These are phyloP conservation scores for Linnaemya tessellans DNA, from an alignment of 2,888 invertebrate genomes.

Conservation along the genomic window DNA sequence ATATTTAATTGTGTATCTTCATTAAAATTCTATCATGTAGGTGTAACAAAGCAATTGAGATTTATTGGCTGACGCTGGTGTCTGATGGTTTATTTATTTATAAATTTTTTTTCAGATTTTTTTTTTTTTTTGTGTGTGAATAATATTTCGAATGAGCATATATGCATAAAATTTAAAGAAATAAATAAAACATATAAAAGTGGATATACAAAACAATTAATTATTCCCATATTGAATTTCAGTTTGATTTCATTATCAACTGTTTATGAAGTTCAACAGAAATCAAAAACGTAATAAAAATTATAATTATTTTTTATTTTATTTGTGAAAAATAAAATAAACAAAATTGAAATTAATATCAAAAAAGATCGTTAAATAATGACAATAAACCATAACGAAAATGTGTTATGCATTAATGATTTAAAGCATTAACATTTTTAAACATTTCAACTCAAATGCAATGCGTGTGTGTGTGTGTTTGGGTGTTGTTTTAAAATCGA, in stretches of 20 bases:
- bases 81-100: constrained; percentile 21
- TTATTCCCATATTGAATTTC: constrained; percentile 65
- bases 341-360: constrained; percentile 27
- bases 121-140: constrained; percentile 22
- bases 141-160: constrained; percentile 39
- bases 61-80: constrained; percentile 55
- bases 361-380: constrained; percentile 35
- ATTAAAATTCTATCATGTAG: constrained; percentile 64
- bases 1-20: constrained; percentile 52
- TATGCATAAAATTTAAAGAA: constrained; percentile 14
- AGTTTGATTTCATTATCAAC: constrained; percentile 61
- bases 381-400: constrained; percentile 69
- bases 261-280: constrained; percentile 58
- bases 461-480: not conserved
- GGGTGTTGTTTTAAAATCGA: constrained; percentile 14
- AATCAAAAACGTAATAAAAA: constrained; percentile 47
- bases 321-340: constrained; percentile 7
- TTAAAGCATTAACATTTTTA: constrained; percentile 62
- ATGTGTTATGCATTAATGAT: constrained; percentile 69
- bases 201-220: constrained; percentile 62
- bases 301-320: no score
- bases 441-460: constrained; percentile 34
- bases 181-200: not conserved
- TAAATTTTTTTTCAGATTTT: not conserved
- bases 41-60: constrained; percentile 65